phyloP scores from a whole-genome alignment of 2,888 invertebrate genomes.

The Synergus itoensis region DNA sequence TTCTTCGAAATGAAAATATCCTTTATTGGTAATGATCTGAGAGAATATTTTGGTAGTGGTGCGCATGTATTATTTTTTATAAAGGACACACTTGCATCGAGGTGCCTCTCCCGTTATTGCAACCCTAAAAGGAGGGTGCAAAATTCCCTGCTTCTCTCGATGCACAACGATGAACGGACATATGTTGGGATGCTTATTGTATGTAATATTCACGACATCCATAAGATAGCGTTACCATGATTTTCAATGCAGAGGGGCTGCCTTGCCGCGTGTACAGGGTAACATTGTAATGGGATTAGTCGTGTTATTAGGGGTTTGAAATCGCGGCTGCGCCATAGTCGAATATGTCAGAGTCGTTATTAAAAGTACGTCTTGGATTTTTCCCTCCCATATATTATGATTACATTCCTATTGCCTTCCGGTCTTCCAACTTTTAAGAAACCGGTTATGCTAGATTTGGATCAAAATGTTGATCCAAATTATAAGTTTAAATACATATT shows the following conservation, averaged over 20 bases:
- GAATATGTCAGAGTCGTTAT: constrained; percentile 38
- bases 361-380: constrained; percentile 38
- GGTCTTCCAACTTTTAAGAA: background rate
- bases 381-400: constrained; percentile 37
- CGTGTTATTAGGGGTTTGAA: constrained; percentile 61
- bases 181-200: constrained; percentile 62
- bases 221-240: constrained; percentile 72
- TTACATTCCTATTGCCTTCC: constrained; percentile 35
- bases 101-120: constrained; percentile 19
- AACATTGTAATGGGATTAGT: constrained; percentile 70
- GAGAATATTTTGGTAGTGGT: background rate
- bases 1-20: constrained; percentile 28
- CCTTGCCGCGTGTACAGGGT: constrained; percentile 54
- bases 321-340: constrained; percentile 39
- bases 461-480: no score
- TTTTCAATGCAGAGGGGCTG: constrained; percentile 68
- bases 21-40: constrained; percentile 36
- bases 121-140: constrained; percentile 31
- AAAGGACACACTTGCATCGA: constrained; percentile 31
- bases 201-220: constrained; percentile 64
- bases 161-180: constrained; percentile 42
- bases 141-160: constrained; percentile 15
- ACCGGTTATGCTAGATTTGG: background rate
- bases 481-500: no score
- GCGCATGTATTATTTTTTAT: constrained; percentile 3